Conservation (phyloP, 2,797 vertebrate genomes). For the Odontamblyopus lacepedii region DNA sequence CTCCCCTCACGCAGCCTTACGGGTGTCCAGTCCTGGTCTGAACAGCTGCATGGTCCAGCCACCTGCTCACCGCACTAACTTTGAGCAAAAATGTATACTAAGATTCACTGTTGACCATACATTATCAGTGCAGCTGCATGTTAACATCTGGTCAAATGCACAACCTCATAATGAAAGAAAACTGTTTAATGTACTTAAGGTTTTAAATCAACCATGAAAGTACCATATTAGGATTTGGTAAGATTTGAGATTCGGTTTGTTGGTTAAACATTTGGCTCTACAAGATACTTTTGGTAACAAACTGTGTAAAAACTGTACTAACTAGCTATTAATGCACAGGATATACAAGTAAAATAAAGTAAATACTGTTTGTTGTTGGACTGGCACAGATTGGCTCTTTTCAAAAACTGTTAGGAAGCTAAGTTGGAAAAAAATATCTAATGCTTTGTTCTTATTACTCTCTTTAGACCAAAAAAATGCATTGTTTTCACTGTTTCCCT, state of each 20-base stretch:
- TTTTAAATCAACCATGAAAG: conserved; percentile 32
- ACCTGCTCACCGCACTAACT: conserved; percentile 39
- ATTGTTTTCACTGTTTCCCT: background rate
- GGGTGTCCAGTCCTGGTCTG: conserved; percentile 33
- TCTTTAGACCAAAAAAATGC: background rate
- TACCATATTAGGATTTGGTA: conserved; percentile 10
- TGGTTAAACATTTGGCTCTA: background rate
- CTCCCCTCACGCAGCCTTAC: conserved; percentile 46
- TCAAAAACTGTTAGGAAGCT: background rate
- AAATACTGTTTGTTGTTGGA: background rate
- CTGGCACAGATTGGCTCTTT: background rate
- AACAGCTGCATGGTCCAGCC: conserved; percentile 61
- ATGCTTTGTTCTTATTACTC: background rate
- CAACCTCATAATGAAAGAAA: background rate
- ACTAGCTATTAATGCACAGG: too few species aligned
- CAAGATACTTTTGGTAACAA: too few species aligned
- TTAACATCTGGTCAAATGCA: background rate
- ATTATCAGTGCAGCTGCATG: conserved; percentile 3
- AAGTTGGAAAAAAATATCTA: background rate
- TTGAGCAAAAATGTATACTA: conserved; percentile 24
- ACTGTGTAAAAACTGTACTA: too few species aligned
- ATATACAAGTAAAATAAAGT: too few species aligned
- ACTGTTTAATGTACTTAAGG: background rate
- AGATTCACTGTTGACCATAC: background rate
- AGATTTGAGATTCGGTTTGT: background rate